phyloP scores from a whole-genome alignment of 2,797 vertebrate genomes.

The Oreonectes daqikongensis region DNA sequence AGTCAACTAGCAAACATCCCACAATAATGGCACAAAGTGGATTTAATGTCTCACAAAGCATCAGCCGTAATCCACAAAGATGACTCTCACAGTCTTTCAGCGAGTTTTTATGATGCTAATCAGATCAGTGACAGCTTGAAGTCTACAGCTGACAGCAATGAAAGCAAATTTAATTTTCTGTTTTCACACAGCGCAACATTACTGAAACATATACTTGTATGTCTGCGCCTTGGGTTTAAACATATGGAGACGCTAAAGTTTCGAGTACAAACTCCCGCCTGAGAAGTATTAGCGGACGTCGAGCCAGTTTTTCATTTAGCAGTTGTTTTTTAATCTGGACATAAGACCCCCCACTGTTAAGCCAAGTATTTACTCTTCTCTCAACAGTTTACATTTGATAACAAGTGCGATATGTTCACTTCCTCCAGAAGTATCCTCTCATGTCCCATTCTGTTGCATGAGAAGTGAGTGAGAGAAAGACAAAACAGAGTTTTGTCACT shows the following conservation, averaged over 20 bases:
- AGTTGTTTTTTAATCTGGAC: slow-evolving; percentile 25
- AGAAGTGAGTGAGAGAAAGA: background rate
- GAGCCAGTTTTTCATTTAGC: slow-evolving; percentile 27
- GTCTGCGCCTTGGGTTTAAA: background rate
- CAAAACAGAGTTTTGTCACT: background rate
- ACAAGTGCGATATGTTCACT: slow-evolving; percentile 41
- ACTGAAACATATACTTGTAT: slow-evolving; percentile 23
- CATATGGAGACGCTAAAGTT: slow-evolving; percentile 8
- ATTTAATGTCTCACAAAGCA: slow-evolving; percentile 75
- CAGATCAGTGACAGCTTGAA: slow-evolving; percentile 57
- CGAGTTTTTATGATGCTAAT: slow-evolving; percentile 59
- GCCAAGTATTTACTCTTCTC: slow-evolving; percentile 38
- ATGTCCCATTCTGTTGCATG: slow-evolving; percentile 28
- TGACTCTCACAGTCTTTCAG: slow-evolving; percentile 56
- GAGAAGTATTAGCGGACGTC: slow-evolving; percentile 1
- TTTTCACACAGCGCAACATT: slow-evolving; percentile 33
- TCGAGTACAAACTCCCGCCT: background rate
- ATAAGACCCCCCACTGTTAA: slow-evolving; percentile 39
- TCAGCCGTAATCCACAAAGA: slow-evolving; percentile 70
- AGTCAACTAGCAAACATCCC: slow-evolving; percentile 75
- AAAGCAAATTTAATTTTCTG: slow-evolving; percentile 32
- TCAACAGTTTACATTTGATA: slow-evolving; percentile 43
- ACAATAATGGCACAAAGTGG: slow-evolving; percentile 69
- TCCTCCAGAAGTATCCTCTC: slow-evolving; percentile 16
- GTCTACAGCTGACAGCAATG: slow-evolving; percentile 54